These are phyloP conservation scores for Antheraea yamamai DNA, from an alignment of 2,888 invertebrate genomes.

Conservation along the genomic window DNA sequence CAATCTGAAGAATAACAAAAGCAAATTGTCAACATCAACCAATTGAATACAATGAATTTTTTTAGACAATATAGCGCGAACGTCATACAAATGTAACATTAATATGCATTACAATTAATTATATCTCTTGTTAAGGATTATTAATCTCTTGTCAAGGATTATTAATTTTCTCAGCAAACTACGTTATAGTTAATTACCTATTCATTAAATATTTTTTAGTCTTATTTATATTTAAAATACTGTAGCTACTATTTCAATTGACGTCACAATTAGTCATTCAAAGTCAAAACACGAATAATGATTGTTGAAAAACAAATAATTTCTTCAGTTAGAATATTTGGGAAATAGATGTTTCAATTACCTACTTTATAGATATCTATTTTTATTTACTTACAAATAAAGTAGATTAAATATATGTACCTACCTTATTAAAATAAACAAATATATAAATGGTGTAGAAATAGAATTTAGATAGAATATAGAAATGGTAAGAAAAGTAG, in stretches of 20 bases:
- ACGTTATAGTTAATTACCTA: background rate
- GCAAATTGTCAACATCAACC: background rate
- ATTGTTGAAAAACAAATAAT: too few species aligned
- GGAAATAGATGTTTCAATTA: too few species aligned
- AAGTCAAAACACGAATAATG: background rate
- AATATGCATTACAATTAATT: background rate
- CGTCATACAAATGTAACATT: background rate
- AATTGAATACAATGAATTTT: background rate
- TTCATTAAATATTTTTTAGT: background rate
- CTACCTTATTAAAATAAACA: too few species aligned
- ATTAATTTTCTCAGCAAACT: background rate
- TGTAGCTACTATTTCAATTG: background rate
- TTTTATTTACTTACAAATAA: too few species aligned
- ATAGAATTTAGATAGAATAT: too few species aligned
- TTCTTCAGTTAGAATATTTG: too few species aligned
- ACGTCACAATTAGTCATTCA: background rate
- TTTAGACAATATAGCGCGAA: background rate
- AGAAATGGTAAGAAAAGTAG: background rate
- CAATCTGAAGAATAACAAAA: background rate
- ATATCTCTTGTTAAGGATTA: background rate
- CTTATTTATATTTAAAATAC: background rate
- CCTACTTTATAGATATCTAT: too few species aligned
- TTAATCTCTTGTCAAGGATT: background rate
- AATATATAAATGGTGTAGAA: too few species aligned
- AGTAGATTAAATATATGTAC: too few species aligned